Evolutionary conservation across 2,113 vertebrate species (phyloP).

Genomic region (Budorcas taxicolor): DNA sequence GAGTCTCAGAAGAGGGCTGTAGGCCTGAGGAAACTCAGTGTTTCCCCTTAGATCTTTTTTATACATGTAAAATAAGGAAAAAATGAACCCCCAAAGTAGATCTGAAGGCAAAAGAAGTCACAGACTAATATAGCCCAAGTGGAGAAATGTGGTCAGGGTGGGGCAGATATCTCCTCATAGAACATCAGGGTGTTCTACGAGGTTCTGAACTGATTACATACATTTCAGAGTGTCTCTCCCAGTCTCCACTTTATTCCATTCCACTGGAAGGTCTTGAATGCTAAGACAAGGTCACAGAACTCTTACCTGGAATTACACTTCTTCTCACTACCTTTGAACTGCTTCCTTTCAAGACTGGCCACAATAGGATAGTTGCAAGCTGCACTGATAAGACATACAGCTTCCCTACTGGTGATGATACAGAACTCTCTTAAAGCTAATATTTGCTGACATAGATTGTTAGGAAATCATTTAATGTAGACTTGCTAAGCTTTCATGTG

Average conservation of each 20-base stretch:
- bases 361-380: background rate
- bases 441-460: background rate
- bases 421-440: background rate
- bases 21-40: background rate
- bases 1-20: background rate
- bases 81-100: background rate
- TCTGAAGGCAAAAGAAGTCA: background rate
- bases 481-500: background rate
- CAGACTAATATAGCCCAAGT: background rate
- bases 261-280: background rate
- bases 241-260: background rate
- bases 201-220: background rate
- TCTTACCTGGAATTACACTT: background rate
- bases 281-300: background rate
- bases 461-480: background rate
- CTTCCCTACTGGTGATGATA: background rate
- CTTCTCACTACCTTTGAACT: background rate
- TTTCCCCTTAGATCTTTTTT: background rate
- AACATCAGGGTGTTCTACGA: background rate
- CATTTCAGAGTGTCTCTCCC: background rate
- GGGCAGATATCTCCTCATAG: background rate
- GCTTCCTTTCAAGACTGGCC: background rate
- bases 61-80: background rate
- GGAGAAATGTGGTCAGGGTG: background rate
- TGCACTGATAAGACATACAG: background rate